These are phyloP conservation scores for Macrophya annulata DNA, from an alignment of 2,888 invertebrate genomes.

Conservation along the genomic window DNA sequence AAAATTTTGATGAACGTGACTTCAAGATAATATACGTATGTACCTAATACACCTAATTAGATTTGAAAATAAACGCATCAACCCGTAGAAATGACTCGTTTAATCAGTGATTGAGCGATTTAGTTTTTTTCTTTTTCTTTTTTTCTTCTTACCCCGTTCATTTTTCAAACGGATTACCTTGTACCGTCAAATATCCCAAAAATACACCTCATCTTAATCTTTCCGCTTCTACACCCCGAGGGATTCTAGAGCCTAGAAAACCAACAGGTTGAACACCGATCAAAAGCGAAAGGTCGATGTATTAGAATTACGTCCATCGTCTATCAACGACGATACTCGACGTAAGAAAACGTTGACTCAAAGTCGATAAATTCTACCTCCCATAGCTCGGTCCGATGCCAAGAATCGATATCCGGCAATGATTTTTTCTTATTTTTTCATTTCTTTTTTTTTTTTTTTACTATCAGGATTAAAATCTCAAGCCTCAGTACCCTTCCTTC, in stretches of 20 bases:
- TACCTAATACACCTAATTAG: background rate
- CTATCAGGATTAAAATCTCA: background rate
- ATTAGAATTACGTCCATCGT: conserved; percentile 29
- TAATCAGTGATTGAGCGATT: background rate
- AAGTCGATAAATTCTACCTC: conserved; percentile 17
- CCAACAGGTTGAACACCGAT: conserved; percentile 49
- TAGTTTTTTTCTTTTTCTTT: too few relatives aligned
- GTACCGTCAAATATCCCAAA: background rate
- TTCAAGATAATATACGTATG: background rate
- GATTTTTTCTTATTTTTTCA: conserved; percentile 10
- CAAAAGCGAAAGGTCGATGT: conserved; percentile 47
- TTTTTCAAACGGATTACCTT: background rate
- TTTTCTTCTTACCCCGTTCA: background rate
- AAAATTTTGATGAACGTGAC: conserved; percentile 1
- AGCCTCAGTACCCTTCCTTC: background rate
- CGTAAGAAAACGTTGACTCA: conserved; percentile 1
- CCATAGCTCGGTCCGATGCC: background rate
- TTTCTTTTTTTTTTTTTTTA: background rate
- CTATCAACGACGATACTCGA: background rate
- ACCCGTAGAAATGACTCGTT: background rate
- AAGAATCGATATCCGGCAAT: background rate
- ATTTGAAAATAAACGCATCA: background rate
- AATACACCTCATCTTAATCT: background rate
- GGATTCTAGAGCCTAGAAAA: background rate
- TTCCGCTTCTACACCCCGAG: background rate